phyloP scores from a whole-genome alignment of 1,140 invertebrate genomes.

The Orchestia grillus region DNA sequence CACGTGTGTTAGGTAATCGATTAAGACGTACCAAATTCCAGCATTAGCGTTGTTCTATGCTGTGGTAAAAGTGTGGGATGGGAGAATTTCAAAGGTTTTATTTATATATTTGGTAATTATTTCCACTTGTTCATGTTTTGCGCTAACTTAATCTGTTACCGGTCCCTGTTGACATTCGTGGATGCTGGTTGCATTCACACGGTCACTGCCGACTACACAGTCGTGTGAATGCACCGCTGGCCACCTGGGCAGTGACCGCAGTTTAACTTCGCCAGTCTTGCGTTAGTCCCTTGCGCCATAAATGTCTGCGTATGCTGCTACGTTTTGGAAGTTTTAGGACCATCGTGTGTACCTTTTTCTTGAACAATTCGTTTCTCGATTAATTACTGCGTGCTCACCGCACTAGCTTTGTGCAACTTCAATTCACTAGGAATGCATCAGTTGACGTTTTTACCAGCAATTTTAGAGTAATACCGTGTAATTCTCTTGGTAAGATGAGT shows the following conservation, averaged over 20 bases:
- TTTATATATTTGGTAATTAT: too few relatives aligned
- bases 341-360: background rate
- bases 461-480: background rate
- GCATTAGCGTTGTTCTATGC: background rate
- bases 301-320: background rate
- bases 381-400: background rate
- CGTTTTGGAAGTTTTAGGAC: background rate
- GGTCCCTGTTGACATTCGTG: too few relatives aligned
- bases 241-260: too few relatives aligned
- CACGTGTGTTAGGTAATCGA: background rate
- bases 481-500: background rate
- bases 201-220: too few relatives aligned
- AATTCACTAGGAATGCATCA: background rate
- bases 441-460: background rate
- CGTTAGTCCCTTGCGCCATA: background rate
- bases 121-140: too few relatives aligned
- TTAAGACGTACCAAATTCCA: background rate
- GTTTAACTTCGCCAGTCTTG: background rate
- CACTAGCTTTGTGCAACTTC: background rate
- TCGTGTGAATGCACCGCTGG: too few relatives aligned
- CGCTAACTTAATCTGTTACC: too few relatives aligned
- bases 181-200: too few relatives aligned
- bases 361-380: background rate
- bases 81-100: too few relatives aligned
- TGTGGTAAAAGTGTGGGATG: too few relatives aligned